Evolutionary conservation across 2,888 invertebrate species (phyloP), one percentile per base, ranked within the genome.

Genomic region (Uropetala carovei): DNA sequence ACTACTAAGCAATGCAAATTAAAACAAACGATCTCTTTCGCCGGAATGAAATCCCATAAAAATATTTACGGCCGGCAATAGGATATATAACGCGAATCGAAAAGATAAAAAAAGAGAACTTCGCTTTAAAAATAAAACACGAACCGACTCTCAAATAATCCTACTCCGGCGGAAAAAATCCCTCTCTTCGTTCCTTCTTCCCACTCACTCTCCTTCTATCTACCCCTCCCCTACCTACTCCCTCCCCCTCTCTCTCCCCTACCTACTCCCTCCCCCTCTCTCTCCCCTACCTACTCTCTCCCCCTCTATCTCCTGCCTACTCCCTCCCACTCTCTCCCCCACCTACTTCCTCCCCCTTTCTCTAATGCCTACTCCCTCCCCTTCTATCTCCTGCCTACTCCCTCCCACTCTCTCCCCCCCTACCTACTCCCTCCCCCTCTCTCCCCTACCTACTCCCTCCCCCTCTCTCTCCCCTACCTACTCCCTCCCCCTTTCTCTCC

Each of bases 81-180:
- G 75, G 13, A 22, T 22, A 75, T 75, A 75, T 27, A 75, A 75
- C 22, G 75, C 11, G 18, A 75, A 75, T 11, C 9, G 4, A 13
- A 22, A 27, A 75, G 75, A 22, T 18, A 27, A 22, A 27, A 75
- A 18, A 68, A 10, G 75, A 27, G 27, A 75, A 27, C 22, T 10
- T 27, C 22, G 13, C 75, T 75, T 75, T 22, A 75, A 75, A 75
- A n/a, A 75, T 75, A 75, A 43, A 75, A 75, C 75, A 75, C 22
- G 22, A 27, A 75, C 22, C n/a, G 75, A 75, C 13, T 75, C 75
- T 75, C 75, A 27, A 75, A 75, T 75, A 75, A 75, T 75, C 9
- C 75, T 22, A 27, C 22, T 75, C 27, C 75, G 22, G 22, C 11
- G 75, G 7, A 9, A 14, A n/a, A 75, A 10, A 75, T 75, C 22